phyloP scores from a whole-genome alignment of 2,113 vertebrate species.

The Hiodon alosoides region DNA sequence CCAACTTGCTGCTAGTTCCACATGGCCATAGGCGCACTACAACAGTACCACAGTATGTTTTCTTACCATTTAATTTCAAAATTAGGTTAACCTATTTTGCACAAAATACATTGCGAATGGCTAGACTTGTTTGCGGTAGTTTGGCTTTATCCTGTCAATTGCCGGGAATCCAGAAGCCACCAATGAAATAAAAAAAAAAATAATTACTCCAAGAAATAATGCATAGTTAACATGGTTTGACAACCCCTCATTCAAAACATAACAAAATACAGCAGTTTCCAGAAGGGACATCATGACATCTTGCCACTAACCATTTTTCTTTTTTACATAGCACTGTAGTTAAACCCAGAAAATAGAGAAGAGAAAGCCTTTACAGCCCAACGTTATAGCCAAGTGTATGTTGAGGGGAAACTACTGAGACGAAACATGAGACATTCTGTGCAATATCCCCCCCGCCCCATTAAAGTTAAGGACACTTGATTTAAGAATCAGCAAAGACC shows the following conservation, averaged over 20 bases:
- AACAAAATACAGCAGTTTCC: background rate
- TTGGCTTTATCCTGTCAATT: constrained; percentile 6
- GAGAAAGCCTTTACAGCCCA: background rate
- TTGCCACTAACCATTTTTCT: constrained; percentile 6
- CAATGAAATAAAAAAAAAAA: background rate
- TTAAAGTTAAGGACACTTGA: constrained; percentile 23
- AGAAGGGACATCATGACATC: background rate
- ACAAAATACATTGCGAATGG: constrained; percentile 2
- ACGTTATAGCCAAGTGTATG: too few relatives aligned
- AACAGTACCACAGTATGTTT: background rate
- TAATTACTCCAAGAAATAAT: constrained; percentile 8
- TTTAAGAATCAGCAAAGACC: constrained; percentile 5
- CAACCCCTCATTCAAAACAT: background rate
- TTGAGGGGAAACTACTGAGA: too few relatives aligned
- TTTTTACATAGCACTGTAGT: background rate
- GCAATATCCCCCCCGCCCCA: background rate
- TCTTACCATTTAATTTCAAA: background rate
- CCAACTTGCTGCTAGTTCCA: background rate
- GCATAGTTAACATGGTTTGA: constrained; percentile 21
- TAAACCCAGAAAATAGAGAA: background rate
- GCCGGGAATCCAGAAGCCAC: background rate
- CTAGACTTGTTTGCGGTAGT: background rate
- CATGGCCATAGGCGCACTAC: background rate
- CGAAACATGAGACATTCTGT: background rate
- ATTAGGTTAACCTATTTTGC: background rate